These are phyloP conservation scores for Lepidurus couesii DNA, from an alignment of 1,140 invertebrate genomes.

Conservation along the genomic window DNA sequence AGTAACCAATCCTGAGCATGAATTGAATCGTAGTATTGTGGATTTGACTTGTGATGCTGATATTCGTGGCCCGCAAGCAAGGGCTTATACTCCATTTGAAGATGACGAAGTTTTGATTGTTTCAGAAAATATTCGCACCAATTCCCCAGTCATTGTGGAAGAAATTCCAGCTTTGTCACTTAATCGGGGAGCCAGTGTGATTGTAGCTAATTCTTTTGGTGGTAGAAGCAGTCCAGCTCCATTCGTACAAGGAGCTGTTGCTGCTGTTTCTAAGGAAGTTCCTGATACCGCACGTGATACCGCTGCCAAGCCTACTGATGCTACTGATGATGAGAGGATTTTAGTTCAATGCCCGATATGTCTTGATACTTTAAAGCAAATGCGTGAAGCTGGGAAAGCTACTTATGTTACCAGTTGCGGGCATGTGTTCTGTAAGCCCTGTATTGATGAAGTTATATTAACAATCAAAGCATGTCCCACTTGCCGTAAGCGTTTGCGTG, in stretches of 20 bases:
- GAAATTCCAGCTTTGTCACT: not conserved
- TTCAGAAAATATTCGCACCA: not conserved
- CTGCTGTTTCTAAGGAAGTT: not conserved
- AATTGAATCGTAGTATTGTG: not conserved
- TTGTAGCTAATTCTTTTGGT: not conserved
- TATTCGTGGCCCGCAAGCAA: not conserved
- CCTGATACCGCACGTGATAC: not conserved
- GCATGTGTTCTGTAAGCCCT: not conserved
- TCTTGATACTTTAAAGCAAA: not conserved
- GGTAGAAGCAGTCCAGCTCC: not conserved
- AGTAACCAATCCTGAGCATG: not conserved
- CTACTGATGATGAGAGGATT: not conserved
- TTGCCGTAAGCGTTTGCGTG: slow-evolving; percentile 10
- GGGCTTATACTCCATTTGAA: not conserved
- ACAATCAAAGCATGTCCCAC: not conserved
- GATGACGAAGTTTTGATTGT: not conserved
- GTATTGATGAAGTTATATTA: not conserved
- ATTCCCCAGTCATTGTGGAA: not conserved
- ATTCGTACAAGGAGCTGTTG: not conserved
- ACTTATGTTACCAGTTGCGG: not conserved
- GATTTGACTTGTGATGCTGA: not conserved
- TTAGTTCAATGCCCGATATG: not conserved
- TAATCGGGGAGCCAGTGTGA: not conserved
- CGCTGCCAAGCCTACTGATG: not conserved
- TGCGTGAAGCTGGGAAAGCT: not conserved